Evolutionary conservation across 2,113 vertebrate genomes (phyloP).

Genomic region (Catharus bicknelli): DNA sequence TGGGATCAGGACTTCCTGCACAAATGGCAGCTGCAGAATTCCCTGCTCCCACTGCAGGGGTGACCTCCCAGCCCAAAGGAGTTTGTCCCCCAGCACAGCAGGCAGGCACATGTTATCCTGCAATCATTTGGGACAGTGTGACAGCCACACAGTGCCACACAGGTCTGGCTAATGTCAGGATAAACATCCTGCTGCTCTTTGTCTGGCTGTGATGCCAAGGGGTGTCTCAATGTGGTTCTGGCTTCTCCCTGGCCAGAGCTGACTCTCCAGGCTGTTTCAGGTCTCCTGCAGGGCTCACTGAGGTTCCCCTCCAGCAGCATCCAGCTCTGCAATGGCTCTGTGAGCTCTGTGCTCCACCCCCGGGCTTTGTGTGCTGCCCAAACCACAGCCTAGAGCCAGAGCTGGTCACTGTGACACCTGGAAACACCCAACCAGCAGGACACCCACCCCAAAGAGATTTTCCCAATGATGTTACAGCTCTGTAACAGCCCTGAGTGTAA

Average conservation of each 20-base stretch:
- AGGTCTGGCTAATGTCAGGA: background rate
- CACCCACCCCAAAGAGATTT: background rate
- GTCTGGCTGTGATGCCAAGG: background rate
- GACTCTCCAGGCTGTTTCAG: background rate
- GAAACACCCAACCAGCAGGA: fast-evolving
- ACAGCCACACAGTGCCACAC: background rate
- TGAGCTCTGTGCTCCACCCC: background rate
- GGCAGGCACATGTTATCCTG: fast-evolving
- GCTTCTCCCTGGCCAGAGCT: background rate
- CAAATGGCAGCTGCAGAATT: background rate
- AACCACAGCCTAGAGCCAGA: background rate
- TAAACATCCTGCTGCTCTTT: background rate
- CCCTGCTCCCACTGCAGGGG: background rate
- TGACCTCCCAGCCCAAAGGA: background rate
- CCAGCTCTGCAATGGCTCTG: background rate
- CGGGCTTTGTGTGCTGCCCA: background rate
- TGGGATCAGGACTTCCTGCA: background rate
- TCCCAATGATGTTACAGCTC: background rate
- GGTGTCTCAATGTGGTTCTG: fast-evolving
- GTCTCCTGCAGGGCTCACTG: background rate
- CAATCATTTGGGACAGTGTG: background rate
- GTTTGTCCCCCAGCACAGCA: background rate
- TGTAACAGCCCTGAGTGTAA: background rate
- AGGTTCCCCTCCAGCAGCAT: background rate
- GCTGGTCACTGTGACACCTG: background rate